Conservation (phyloP, 2,888 invertebrate genomes). For the Agrotis puta region DNA sequence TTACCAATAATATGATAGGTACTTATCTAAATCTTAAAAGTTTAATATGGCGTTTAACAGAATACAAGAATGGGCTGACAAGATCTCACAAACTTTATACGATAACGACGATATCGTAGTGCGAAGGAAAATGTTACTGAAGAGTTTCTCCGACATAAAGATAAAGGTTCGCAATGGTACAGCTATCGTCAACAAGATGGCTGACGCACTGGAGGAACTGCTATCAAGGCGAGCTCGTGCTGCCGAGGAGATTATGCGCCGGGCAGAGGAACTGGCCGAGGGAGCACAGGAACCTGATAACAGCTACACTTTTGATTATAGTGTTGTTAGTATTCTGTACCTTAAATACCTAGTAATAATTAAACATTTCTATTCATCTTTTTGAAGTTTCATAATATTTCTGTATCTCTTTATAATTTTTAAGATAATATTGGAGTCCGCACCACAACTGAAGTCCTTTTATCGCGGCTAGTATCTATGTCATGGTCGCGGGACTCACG, state of each 20-base stretch:
- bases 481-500: too few relatives aligned
- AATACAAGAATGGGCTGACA: constrained; percentile 82
- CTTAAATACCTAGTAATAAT: background rate
- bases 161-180: constrained; percentile 80
- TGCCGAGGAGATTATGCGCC: constrained; percentile 82
- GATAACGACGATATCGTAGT: constrained; percentile 80
- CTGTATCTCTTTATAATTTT: too few relatives aligned
- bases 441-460: too few relatives aligned
- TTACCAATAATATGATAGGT: background rate
- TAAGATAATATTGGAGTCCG: too few relatives aligned
- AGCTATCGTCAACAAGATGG: constrained; percentile 81
- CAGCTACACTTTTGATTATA: constrained; percentile 77
- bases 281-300: constrained; percentile 65
- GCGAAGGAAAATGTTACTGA: constrained; percentile 75
- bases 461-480: too few relatives aligned
- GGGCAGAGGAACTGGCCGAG: constrained; percentile 80
- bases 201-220: constrained; percentile 76
- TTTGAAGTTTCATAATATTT: background rate
- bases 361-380: background rate
- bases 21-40: background rate
- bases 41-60: constrained; percentile 63
- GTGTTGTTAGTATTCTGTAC: constrained; percentile 77
- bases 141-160: constrained; percentile 79
- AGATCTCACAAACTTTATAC: constrained; percentile 77
- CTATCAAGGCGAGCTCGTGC: constrained; percentile 76